These are phyloP conservation scores for Apis florea DNA, from an alignment of 1,140 invertebrate genomes.

Conservation along the genomic window DNA sequence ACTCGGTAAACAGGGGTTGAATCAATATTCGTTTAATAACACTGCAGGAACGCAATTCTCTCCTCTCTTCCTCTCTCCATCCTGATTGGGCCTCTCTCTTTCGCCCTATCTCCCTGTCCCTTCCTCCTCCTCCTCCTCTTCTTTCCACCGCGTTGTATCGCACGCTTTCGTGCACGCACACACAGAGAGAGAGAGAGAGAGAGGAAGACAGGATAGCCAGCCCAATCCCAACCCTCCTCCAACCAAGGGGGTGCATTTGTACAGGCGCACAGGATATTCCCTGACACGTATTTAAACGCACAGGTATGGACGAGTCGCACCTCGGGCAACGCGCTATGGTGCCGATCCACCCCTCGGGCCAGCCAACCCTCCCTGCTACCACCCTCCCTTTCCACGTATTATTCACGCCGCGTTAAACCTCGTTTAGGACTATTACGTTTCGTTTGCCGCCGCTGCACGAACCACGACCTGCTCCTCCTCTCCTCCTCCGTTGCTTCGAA, in stretches of 20 bases:
- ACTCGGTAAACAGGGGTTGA: constrained; percentile 80
- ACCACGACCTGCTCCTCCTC: not conserved
- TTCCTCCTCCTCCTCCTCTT: not conserved
- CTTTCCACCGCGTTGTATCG: not conserved
- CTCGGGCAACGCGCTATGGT: constrained; percentile 42
- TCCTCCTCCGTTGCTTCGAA: constrained; percentile 53
- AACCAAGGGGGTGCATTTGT: constrained; percentile 4
- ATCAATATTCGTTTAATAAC: constrained; percentile 81
- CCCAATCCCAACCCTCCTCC: not conserved
- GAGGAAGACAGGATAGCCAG: not conserved
- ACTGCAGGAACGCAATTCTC: constrained; percentile 60
- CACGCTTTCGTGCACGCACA: constrained; percentile 14
- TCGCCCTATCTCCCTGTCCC: not conserved
- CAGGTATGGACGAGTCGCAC: constrained; percentile 51
- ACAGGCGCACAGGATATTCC: constrained; percentile 20
- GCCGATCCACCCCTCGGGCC: constrained; percentile 28
- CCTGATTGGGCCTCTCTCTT: constrained; percentile 14
- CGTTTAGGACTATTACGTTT: constrained; percentile 73
- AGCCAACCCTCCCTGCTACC: not conserved
- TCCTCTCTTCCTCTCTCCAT: constrained; percentile 17
- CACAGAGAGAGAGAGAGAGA: not conserved
- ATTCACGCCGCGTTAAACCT: constrained; percentile 73
- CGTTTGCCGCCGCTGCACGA: constrained; percentile 51
- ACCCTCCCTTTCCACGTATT: constrained; percentile 61
- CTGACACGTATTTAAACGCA: constrained; percentile 48